phyloP scores from a whole-genome alignment of 2,888 invertebrate species.

The Xestia c-nigrum region DNA sequence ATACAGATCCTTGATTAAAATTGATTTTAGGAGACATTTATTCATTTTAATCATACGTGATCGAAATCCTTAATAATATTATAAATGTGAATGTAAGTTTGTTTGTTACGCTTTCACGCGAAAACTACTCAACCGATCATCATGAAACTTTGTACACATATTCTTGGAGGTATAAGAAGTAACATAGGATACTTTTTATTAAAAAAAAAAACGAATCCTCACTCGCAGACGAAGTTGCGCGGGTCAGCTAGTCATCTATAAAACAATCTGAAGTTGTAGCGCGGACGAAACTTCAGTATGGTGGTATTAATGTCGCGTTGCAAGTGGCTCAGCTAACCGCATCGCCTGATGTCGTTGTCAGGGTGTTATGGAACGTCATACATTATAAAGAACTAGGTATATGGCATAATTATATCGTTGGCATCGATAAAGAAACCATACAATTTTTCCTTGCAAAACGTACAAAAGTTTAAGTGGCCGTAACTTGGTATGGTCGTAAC shows the following conservation, averaged over 20 bases:
- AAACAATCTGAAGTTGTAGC: neutral
- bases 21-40: neutral
- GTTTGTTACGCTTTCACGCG: too few relatives aligned
- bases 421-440: slow-evolving; percentile 9
- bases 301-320: neutral
- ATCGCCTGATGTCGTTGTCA: neutral
- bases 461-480: slow-evolving; percentile 35
- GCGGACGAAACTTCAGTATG: neutral
- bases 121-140: too few relatives aligned
- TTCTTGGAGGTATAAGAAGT: too few relatives aligned
- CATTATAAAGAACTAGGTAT: neutral
- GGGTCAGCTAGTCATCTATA: too few relatives aligned
- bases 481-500: slow-evolving; percentile 38
- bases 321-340: neutral
- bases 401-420: neutral
- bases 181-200: too few relatives aligned
- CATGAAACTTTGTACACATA: too few relatives aligned
- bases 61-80: too few relatives aligned
- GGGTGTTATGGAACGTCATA: neutral
- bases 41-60: neutral
- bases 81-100: too few relatives aligned
- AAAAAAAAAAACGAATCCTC: too few relatives aligned
- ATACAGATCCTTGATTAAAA: neutral
- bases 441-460: slow-evolving; percentile 14
- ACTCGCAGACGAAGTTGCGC: too few relatives aligned